A percentile compares a stretch with the other conserved stretches of the same genome.
These are phyloP conservation scores for Malurus splendens DNA, from an alignment of 2,797 vertebrate species.

Conservation along the genomic window DNA sequence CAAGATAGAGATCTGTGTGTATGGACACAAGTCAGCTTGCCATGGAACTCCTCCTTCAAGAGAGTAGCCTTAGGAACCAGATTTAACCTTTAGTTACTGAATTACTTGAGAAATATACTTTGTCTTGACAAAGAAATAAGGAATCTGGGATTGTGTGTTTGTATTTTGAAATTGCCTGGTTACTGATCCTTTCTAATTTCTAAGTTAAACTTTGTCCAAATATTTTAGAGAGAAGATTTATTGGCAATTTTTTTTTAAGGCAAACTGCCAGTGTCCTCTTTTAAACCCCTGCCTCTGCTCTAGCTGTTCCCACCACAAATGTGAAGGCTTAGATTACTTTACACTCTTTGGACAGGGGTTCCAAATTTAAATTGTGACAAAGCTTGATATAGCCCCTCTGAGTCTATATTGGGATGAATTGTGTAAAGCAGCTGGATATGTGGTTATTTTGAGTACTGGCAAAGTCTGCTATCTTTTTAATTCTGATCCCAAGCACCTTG, in stretches of 20 bases:
- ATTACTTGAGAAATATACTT: not conserved
- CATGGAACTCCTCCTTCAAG: not conserved
- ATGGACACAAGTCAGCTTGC: not conserved
- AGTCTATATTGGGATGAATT: not conserved
- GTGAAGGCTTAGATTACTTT: not conserved
- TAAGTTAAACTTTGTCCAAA: not conserved
- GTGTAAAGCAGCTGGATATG: not conserved
- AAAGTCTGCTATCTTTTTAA: not conserved
- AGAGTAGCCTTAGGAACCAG: not conserved
- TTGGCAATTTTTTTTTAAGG: not conserved
- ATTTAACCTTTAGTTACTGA: not conserved
- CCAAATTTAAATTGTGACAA: not conserved
- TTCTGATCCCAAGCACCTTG: constrained; percentile 5
- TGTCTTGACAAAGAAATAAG: not conserved
- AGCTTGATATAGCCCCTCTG: not conserved
- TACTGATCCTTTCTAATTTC: constrained; percentile 2
- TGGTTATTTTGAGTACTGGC: not conserved
- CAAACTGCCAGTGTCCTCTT: constrained; percentile 12
- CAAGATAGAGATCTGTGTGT: not conserved
- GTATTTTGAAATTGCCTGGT: constrained; percentile 20
- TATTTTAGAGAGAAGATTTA: constrained; percentile 24
- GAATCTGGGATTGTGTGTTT: not conserved
- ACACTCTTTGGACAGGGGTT: not conserved
- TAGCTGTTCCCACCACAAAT: not conserved
- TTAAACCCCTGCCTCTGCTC: constrained; percentile 7